Percentiles rank a stretch among this genome's conserved stretches.
These are phyloP conservation scores for Brachyptera risi DNA, from an alignment of 2,888 invertebrate genomes.

Conservation along the genomic window DNA sequence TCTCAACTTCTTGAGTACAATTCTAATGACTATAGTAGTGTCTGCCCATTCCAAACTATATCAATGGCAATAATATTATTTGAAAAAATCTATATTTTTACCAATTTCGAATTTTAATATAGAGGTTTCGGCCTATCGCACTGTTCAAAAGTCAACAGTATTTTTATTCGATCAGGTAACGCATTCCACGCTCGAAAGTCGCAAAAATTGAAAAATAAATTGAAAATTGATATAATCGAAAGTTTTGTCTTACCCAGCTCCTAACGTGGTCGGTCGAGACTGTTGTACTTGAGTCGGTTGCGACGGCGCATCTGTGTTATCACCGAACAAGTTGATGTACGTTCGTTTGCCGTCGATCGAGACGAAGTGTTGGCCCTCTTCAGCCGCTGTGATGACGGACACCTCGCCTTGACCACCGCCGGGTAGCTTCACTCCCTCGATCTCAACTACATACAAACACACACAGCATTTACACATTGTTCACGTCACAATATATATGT, in stretches of 20 bases:
- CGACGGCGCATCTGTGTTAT: slow-evolving; percentile 18
- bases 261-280: slow-evolving; percentile 32
- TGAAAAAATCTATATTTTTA: no score
- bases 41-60: no score
- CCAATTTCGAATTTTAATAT: no score
- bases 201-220: no score
- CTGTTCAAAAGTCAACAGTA: no score
- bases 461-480: slow-evolving; percentile 3
- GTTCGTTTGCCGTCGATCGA: slow-evolving; percentile 89
- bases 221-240: no score
- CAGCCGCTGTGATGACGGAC: slow-evolving; percentile 65
- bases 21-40: no score
- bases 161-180: no score
- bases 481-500: not conserved
- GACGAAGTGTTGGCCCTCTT: slow-evolving; percentile 79
- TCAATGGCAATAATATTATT: no score
- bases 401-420: slow-evolving; percentile 52
- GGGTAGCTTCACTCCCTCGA: slow-evolving; percentile 52
- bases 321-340: slow-evolving; percentile 77
- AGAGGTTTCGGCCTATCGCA: no score
- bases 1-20: no score
- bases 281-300: slow-evolving; percentile 24
- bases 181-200: no score
- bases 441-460: slow-evolving; percentile 54
- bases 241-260: slow-evolving; percentile 30